Conservation (phyloP, 2,797 vertebrate genomes). For the Hypotaenidia philippensis region DNA sequence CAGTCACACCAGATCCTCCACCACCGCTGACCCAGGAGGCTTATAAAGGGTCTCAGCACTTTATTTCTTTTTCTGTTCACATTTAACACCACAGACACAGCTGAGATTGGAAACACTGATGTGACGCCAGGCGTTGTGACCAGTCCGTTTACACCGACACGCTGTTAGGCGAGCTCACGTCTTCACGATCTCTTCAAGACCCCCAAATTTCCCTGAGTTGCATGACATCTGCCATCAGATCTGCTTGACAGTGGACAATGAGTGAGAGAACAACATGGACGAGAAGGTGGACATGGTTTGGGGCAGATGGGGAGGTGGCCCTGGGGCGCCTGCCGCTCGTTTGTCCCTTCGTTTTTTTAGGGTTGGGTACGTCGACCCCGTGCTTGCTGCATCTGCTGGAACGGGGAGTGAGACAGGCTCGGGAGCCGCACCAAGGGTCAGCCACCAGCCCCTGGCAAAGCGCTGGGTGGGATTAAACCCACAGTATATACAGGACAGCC, state of each 20-base stretch:
- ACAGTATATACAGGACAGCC: not conserved
- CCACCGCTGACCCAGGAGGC: not conserved
- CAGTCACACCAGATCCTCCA: accelerated
- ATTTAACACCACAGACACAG: constrained; percentile 37
- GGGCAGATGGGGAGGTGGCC: not conserved
- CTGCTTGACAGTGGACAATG: not conserved
- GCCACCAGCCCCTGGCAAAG: not conserved
- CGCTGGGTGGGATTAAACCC: not conserved
- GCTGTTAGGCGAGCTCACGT: not conserved
- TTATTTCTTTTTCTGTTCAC: constrained; percentile 53
- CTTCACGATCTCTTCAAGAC: not conserved
- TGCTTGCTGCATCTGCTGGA: accelerated
- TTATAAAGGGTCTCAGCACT: constrained; percentile 11
- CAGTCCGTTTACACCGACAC: not conserved
- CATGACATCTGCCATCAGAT: not conserved
- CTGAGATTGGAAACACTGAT: not conserved
- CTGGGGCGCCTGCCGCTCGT: not conserved
- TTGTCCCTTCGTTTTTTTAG: not conserved
- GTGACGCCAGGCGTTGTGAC: not conserved
- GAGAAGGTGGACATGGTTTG: not conserved
- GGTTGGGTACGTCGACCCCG: not conserved
- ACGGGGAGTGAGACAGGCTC: not conserved
- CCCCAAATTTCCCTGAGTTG: constrained; percentile 61
- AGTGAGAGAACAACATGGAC: not conserved
- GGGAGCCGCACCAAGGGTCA: not conserved